Percentiles rank a stretch among this genome's conserved stretches.
Evolutionary conservation across 2,113 vertebrate species (phyloP).

Genomic region (Archilochus colubris): DNA sequence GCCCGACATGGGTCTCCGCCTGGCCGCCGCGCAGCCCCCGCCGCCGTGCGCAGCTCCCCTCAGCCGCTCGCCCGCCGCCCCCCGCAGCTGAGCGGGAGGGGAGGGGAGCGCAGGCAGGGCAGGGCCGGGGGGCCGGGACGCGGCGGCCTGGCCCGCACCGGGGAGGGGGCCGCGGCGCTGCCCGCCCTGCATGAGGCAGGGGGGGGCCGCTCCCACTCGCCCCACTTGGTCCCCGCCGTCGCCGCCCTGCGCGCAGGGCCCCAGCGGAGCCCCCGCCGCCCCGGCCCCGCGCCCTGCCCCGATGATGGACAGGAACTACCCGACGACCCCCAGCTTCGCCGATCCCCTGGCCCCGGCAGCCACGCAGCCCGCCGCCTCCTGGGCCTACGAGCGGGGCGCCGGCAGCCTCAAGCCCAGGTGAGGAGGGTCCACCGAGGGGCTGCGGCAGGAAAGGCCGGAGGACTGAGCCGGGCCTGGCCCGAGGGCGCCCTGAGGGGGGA

Average conservation of each 20-base stretch:
- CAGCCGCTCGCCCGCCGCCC: not conserved
- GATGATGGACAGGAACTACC: constrained; percentile 95
- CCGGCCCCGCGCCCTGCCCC: constrained; percentile 63
- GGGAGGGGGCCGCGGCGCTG: constrained; percentile 55
- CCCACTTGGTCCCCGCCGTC: constrained; percentile 31
- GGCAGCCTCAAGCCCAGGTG: constrained; percentile 88
- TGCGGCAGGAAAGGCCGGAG: constrained; percentile 76
- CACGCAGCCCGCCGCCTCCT: constrained; percentile 79
- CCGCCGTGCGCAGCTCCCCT: not conserved
- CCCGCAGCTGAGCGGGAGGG: constrained; percentile 14
- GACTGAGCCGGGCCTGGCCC: constrained; percentile 53
- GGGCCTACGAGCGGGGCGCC: constrained; percentile 87
- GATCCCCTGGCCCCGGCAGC: constrained; percentile 84
- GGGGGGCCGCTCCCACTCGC: constrained; percentile 36
- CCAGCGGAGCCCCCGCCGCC: constrained; percentile 26
- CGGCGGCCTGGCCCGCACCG: constrained; percentile 47
- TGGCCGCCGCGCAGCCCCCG: not conserved
- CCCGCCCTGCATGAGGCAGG: constrained; percentile 49
- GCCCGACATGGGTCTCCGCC: constrained; percentile 43
- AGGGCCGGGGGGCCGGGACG: not conserved
- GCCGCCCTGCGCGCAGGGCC: not conserved
- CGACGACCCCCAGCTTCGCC: constrained; percentile 87
- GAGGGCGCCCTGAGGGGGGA: not conserved
- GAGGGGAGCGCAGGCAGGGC: not conserved
- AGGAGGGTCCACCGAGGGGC: constrained; percentile 73